phyloP scores from a whole-genome alignment of 2,888 invertebrate species.

The Cryptocheilus praepositus region DNA sequence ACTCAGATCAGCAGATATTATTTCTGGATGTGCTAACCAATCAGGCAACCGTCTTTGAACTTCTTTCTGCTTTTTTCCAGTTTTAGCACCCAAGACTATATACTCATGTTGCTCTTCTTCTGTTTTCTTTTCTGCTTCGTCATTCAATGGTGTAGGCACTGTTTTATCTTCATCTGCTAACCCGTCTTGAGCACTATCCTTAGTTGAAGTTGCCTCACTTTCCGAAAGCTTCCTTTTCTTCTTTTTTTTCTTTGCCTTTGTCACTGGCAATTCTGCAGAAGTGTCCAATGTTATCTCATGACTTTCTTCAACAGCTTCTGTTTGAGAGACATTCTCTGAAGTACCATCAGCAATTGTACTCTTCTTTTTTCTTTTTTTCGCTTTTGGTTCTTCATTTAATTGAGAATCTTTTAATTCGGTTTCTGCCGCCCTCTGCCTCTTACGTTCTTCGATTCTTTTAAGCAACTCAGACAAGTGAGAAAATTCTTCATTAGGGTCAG shows the following conservation, averaged over 20 bases:
- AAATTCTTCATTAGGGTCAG: not conserved
- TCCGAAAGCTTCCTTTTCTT: not conserved
- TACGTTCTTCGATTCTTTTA: not conserved
- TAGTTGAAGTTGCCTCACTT: not conserved
- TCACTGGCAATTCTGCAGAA: not conserved
- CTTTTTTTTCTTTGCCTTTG: not conserved
- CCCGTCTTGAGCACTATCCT: not conserved
- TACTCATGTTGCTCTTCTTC: conserved; percentile 46
- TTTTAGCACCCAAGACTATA: conserved; percentile 73
- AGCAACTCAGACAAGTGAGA: not conserved
- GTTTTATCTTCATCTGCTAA: conserved; percentile 1
- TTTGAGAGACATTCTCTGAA: not conserved
- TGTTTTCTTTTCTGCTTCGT: conserved; percentile 15
- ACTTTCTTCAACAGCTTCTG: not conserved
- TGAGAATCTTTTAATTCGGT: no score
- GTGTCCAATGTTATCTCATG: not conserved
- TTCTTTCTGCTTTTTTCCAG: conserved; percentile 58
- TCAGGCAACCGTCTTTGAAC: conserved; percentile 88
- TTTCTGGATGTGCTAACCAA: conserved; percentile 89
- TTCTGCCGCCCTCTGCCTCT: not conserved
- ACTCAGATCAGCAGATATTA: conserved; percentile 84
- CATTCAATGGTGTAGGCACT: conserved; percentile 13
- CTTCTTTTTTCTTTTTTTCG: not conserved
- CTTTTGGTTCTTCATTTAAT: not conserved
- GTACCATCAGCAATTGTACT: not conserved